Evolutionary conservation across 2,888 invertebrate species (phyloP).

Genomic region (Drosophila diplacantha): DNA sequence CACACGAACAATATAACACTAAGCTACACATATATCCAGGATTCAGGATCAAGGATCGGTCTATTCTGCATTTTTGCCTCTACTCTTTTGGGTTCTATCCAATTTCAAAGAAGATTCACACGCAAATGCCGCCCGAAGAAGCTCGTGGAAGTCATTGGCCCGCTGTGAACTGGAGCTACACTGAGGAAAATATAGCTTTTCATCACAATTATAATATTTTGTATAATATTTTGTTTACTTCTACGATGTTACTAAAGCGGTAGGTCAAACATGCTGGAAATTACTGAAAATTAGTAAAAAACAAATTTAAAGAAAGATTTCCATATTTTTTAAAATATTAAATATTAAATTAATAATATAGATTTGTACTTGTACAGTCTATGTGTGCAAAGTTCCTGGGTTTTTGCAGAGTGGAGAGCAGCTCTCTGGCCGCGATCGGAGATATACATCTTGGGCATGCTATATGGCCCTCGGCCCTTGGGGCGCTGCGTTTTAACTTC

Average conservation of each 20-base stretch:
- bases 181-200: neutral
- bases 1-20: constrained; percentile 21
- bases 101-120: constrained; percentile 73
- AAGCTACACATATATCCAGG: neutral
- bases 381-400: neutral
- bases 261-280: too few relatives aligned
- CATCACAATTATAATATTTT: too few relatives aligned
- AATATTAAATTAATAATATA: too few relatives aligned
- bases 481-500: constrained; percentile 63
- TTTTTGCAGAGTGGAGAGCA: neutral
- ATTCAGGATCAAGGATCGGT: neutral
- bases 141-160: constrained; percentile 58
- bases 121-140: constrained; percentile 62
- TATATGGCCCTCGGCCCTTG: constrained; percentile 49
- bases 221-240: too few relatives aligned
- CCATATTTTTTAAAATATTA: too few relatives aligned
- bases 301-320: too few relatives aligned
- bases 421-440: constrained; percentile 14
- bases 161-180: constrained; percentile 22
- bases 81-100: constrained; percentile 40
- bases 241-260: too few relatives aligned
- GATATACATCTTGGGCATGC: constrained; percentile 41
- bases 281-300: too few relatives aligned
- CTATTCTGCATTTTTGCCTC: neutral
- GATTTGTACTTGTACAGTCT: neutral